These are phyloP conservation scores for Enteromius unitaeniatus DNA, from an alignment of 2,797 vertebrate genomes.

Conservation along the genomic window DNA sequence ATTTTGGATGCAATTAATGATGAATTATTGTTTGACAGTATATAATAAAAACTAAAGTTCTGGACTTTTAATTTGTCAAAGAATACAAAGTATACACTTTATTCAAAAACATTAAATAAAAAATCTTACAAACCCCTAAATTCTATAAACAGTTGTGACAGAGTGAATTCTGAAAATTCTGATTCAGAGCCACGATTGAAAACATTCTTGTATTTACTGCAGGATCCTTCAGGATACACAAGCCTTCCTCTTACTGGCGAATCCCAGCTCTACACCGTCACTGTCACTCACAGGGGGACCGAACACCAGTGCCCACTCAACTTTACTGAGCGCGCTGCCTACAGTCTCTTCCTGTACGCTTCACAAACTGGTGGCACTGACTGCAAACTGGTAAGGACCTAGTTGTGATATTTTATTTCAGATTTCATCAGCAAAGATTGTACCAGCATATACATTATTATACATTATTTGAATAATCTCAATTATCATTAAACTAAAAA, in stretches of 20 bases:
- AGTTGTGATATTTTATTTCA: neutral
- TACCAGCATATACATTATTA: neutral
- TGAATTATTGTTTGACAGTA: neutral
- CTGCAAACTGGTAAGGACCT: conserved; percentile 82
- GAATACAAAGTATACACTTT: neutral
- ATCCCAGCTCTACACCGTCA: conserved; percentile 62
- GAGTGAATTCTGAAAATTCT: neutral
- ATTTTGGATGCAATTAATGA: neutral
- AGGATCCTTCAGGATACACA: conserved; percentile 84
- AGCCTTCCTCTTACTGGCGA: conserved; percentile 72
- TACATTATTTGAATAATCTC: neutral
- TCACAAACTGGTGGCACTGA: neutral
- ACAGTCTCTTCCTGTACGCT: conserved; percentile 82
- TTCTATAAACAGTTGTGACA: neutral
- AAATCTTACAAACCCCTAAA: no score
- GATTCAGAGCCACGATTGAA: neutral
- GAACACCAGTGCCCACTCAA: conserved; percentile 63
- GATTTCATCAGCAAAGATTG: neutral
- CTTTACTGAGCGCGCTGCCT: conserved; percentile 74
- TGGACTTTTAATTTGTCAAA: neutral
- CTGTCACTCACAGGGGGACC: conserved; percentile 63
- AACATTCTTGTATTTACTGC: conserved; percentile 46
- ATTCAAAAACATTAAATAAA: neutral
- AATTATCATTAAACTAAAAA: conserved; percentile 27
- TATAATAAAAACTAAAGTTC: neutral